A percentile compares a stretch with the other conserved stretches of the same genome.
These are phyloP conservation scores for Heliocidaris tuberculata DNA, from an alignment of 35 echinoderm and acorn worm genomes.

Conservation along the genomic window DNA sequence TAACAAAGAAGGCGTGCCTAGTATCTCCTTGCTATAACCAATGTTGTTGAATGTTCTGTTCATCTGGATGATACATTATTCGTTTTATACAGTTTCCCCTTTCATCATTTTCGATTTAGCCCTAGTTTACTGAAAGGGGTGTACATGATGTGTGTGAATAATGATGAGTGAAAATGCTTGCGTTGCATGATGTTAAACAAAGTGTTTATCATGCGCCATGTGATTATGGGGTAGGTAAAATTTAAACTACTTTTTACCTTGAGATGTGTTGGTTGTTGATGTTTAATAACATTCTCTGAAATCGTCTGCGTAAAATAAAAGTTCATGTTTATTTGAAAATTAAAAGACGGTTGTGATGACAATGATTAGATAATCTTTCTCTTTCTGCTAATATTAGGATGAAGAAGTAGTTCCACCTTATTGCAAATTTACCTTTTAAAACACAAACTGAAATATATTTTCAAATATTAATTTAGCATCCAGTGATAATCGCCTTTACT, in stretches of 20 bases:
- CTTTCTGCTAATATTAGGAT: not conserved
- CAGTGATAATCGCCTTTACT: too few relatives aligned
- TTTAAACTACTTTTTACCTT: not conserved
- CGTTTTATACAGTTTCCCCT: not conserved
- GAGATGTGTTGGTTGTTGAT: not conserved
- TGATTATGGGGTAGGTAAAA: not conserved
- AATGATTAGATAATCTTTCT: not conserved
- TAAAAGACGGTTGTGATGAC: not conserved
- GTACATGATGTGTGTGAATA: not conserved
- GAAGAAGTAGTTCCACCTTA: not conserved
- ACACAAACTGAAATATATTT: not conserved
- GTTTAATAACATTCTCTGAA: not conserved
- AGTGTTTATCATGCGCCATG: not conserved
- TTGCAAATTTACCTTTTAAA: not conserved
- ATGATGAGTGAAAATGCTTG: not conserved
- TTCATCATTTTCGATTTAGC: not conserved
- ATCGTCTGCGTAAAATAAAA: not conserved
- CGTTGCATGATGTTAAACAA: not conserved
- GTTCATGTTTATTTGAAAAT: not conserved
- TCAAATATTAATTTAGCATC: too few relatives aligned
- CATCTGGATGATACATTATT: not conserved
- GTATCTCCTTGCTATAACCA: too few relatives aligned
- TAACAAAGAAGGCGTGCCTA: too few relatives aligned
- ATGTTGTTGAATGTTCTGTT: not conserved
- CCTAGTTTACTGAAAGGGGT: not conserved